Percentiles rank a stretch among this genome's conserved stretches.
Evolutionary conservation across 2,888 invertebrate species (phyloP).

Genomic region (Macropis europaea): DNA sequence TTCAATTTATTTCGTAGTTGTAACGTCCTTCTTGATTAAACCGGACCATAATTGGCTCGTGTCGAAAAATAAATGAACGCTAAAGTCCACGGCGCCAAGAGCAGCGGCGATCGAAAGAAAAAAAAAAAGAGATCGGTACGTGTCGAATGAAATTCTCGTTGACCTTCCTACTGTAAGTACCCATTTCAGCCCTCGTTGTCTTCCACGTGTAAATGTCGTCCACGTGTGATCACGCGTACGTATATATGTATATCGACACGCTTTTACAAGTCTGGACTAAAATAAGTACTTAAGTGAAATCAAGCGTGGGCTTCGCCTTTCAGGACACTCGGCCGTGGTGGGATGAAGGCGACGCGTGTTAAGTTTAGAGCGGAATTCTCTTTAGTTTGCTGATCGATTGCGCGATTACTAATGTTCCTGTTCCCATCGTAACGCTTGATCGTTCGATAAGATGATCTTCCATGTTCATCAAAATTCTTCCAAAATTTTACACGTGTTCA

Average conservation of each 20-base stretch:
- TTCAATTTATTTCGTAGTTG: too few species aligned
- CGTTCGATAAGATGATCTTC: neutral
- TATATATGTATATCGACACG: constrained; percentile 20
- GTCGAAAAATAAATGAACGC: neutral
- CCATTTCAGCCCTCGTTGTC: constrained; percentile 45
- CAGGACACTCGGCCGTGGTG: constrained; percentile 12
- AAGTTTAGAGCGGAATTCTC: constrained; percentile 29
- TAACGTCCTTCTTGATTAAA: too few species aligned
- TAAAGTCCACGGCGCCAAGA: neutral
- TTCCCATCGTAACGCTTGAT: neutral
- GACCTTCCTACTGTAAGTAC: constrained; percentile 46
- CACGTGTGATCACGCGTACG: constrained; percentile 39
- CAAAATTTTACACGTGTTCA: too few species aligned
- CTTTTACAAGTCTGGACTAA: constrained; percentile 41
- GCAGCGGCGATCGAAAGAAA: neutral
- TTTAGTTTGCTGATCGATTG: constrained; percentile 21
- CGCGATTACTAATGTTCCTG: constrained; percentile 23
- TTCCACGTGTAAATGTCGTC: constrained; percentile 54
- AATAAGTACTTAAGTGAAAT: constrained; percentile 52
- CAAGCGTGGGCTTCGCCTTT: constrained; percentile 50
- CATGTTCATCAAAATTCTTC: neutral
- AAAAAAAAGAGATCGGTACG: constrained; percentile 5
- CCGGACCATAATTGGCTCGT: neutral
- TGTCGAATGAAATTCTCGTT: constrained; percentile 35
- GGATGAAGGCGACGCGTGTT: constrained; percentile 11